A percentile compares a stretch with the other conserved stretches of the same genome.
Conservation (phyloP, 2,113 vertebrate species). For the Cinclus mexicanus region DNA sequence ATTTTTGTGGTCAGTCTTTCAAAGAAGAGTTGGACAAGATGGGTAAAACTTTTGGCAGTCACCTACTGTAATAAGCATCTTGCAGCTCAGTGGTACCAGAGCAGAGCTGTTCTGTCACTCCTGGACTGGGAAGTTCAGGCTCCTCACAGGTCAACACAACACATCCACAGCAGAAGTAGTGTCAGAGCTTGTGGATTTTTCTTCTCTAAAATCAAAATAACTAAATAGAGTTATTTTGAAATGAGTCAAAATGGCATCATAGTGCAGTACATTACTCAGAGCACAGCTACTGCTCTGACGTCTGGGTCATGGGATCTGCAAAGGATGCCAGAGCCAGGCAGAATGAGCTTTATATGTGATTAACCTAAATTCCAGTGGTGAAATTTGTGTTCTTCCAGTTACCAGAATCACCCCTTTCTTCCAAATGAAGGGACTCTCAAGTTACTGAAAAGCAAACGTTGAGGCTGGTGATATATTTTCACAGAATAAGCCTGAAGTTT, state of each 20-base stretch:
- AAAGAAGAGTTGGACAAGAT: neutral
- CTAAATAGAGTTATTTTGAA: neutral
- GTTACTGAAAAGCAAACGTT: neutral
- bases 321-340: neutral
- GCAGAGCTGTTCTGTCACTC: neutral
- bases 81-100: neutral
- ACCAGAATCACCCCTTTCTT: neutral
- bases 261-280: neutral
- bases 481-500: neutral
- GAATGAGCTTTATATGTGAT: neutral
- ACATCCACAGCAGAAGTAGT: neutral
- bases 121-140: neutral
- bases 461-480: neutral
- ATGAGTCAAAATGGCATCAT: neutral
- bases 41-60: neutral
- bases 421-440: neutral
- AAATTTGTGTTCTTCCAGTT: neutral
- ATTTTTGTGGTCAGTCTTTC: neutral
- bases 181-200: neutral
- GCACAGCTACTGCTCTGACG: neutral
- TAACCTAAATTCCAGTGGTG: neutral
- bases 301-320: neutral
- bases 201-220: neutral
- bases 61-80: neutral
- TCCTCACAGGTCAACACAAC: accelerated